Percentiles rank a stretch among this genome's conserved stretches.
phyloP scores from a whole-genome alignment of 2,888 invertebrate genomes.

The Sesia bembeciformis region DNA sequence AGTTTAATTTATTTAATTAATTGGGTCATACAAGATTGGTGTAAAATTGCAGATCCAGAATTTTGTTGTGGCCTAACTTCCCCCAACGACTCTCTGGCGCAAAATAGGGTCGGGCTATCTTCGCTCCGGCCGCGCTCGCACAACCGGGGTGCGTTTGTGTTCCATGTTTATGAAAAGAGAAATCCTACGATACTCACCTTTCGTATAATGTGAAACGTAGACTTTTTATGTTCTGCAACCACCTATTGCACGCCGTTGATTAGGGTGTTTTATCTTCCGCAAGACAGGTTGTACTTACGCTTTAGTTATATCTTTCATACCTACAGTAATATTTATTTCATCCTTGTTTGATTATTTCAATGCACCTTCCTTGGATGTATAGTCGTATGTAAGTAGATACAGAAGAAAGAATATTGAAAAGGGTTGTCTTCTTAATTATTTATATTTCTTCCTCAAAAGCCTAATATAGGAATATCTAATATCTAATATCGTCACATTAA shows the following conservation, averaged over 20 bases:
- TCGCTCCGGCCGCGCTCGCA: slow-evolving; percentile 73
- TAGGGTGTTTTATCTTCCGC: not conserved
- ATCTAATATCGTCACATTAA: too few species aligned
- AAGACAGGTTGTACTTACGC: slow-evolving; percentile 3
- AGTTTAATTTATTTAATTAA: slow-evolving; percentile 1
- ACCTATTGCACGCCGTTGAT: slow-evolving; percentile 31
- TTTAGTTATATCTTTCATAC: slow-evolving; percentile 10
- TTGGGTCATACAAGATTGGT: slow-evolving; percentile 28
- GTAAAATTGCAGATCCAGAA: slow-evolving; percentile 87
- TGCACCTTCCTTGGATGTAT: slow-evolving; percentile 27
- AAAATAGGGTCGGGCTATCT: slow-evolving; percentile 70
- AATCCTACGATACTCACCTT: slow-evolving; percentile 16
- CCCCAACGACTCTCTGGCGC: slow-evolving; percentile 83
- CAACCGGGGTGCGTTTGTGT: slow-evolving; percentile 76
- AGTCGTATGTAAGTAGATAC: slow-evolving; percentile 8
- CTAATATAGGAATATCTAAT: too few species aligned
- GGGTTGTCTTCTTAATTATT: too few species aligned
- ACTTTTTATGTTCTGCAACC: slow-evolving; percentile 32
- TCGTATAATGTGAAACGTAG: slow-evolving; percentile 28
- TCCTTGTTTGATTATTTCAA: slow-evolving; percentile 6
- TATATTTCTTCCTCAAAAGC: too few species aligned
- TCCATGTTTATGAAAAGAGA: slow-evolving; percentile 73
- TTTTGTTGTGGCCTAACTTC: slow-evolving; percentile 90
- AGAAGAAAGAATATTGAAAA: too few species aligned
- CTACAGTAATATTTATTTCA: slow-evolving; percentile 8